Conservation (phyloP, 1,140 invertebrate genomes). For the Trachymyrmex septentrionalis region DNA sequence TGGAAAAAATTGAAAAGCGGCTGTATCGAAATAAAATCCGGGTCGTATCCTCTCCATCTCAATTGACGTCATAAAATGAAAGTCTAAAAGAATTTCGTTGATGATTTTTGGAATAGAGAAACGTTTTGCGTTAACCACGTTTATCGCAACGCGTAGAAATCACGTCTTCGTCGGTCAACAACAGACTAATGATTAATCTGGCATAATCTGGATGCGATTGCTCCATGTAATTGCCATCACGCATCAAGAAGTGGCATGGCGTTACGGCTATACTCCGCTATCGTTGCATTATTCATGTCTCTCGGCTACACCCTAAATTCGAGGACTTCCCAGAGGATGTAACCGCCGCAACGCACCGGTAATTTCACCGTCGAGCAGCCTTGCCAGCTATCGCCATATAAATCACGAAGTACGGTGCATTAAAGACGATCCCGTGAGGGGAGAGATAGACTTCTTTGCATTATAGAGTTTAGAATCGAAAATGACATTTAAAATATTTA, state of each 20-base stretch:
- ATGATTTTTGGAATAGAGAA: not conserved
- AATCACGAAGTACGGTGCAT: slow-evolving; percentile 54
- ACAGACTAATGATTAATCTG: slow-evolving; percentile 42
- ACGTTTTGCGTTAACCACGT: not conserved
- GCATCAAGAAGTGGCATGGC: slow-evolving; percentile 21
- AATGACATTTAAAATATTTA: slow-evolving; percentile 27
- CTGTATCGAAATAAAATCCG: not conserved
- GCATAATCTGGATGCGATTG: slow-evolving; percentile 63
- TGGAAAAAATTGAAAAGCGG: not conserved
- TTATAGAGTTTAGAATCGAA: slow-evolving; percentile 1
- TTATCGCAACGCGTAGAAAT: not conserved
- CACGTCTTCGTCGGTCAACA: slow-evolving; percentile 23
- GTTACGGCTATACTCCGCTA: slow-evolving; percentile 46
- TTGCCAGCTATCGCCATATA: slow-evolving; percentile 24
- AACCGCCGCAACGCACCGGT: slow-evolving; percentile 60
- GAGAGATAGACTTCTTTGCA: not conserved
- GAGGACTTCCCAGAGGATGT: slow-evolving; percentile 75
- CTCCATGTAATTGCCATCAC: slow-evolving; percentile 66
- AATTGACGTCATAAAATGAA: slow-evolving; percentile 4
- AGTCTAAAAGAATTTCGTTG: not conserved
- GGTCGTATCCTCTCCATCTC: not conserved
- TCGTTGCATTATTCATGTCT: slow-evolving; percentile 71
- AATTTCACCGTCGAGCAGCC: slow-evolving; percentile 68
- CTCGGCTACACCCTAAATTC: slow-evolving; percentile 70
- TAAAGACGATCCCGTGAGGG: slow-evolving; percentile 25